These are phyloP conservation scores for Platypus cylindrus DNA, from an alignment of 2,888 invertebrate species.

Conservation along the genomic window DNA sequence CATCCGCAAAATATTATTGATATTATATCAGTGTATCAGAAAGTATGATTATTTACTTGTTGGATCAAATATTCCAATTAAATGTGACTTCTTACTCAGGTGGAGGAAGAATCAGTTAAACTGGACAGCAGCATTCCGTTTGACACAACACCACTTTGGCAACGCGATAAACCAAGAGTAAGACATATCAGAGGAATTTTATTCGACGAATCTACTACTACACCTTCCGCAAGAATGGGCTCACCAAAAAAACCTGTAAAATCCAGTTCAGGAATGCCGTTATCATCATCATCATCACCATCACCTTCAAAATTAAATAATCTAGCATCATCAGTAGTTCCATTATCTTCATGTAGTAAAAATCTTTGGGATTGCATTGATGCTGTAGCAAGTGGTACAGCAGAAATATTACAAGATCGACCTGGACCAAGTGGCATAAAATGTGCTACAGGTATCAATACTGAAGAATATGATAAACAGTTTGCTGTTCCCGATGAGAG, in stretches of 20 bases:
- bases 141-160: constrained; percentile 50
- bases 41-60: constrained; percentile 23
- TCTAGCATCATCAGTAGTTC: background rate
- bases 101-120: constrained; percentile 31
- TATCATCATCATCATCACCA: background rate
- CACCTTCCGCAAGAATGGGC: constrained; percentile 8
- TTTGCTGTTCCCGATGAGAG: no score
- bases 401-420: background rate
- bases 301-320: background rate
- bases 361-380: constrained; percentile 27
- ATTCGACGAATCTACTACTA: constrained; percentile 38
- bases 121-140: constrained; percentile 30
- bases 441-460: constrained; percentile 10
- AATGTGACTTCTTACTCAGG: constrained; percentile 5
- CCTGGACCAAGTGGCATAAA: background rate
- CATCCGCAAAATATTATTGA: constrained; percentile 39
- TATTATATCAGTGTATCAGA: constrained; percentile 43
- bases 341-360: constrained; percentile 8
- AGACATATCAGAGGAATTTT: constrained; percentile 43
- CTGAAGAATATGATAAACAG: no score
- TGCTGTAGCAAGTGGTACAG: constrained; percentile 21
- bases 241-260: constrained; percentile 4
- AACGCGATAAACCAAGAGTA: constrained; percentile 39
- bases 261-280: no score
- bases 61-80: background rate